These are phyloP conservation scores for Sturnira hondurensis DNA, from an alignment of 2,113 vertebrate genomes.

Conservation along the genomic window DNA sequence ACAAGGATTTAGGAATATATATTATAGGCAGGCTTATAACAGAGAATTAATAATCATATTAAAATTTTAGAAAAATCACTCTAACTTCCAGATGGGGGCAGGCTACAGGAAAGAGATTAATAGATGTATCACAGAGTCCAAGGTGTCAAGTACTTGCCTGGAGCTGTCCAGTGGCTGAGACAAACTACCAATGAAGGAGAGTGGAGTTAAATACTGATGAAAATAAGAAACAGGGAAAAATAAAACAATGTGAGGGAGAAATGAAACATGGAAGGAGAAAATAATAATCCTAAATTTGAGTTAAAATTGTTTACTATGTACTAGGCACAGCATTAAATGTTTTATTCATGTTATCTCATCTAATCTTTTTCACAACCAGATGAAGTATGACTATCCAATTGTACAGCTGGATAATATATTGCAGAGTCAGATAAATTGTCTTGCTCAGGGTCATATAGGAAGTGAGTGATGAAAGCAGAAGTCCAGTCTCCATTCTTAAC, in stretches of 20 bases:
- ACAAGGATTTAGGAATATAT: background rate
- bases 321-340: background rate
- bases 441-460: background rate
- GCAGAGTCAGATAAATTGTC: background rate
- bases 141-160: background rate
- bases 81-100: background rate
- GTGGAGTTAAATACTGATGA: background rate
- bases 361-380: background rate
- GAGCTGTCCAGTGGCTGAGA: background rate
- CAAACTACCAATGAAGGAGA: background rate
- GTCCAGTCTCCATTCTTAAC: background rate
- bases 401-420: background rate
- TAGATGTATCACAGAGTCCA: background rate
- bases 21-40: background rate
- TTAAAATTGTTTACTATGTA: background rate
- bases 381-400: background rate
- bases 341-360: background rate
- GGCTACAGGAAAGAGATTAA: background rate
- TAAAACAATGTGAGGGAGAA: background rate
- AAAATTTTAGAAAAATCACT: slow-evolving; percentile 21
- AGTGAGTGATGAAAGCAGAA: background rate
- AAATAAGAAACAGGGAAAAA: background rate
- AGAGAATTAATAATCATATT: background rate
- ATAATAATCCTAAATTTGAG: background rate
- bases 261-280: background rate